Percentiles rank a stretch among this genome's conserved stretches.
Evolutionary conservation across 2,888 invertebrate species (phyloP).

Genomic region (Acrobasis suavella): DNA sequence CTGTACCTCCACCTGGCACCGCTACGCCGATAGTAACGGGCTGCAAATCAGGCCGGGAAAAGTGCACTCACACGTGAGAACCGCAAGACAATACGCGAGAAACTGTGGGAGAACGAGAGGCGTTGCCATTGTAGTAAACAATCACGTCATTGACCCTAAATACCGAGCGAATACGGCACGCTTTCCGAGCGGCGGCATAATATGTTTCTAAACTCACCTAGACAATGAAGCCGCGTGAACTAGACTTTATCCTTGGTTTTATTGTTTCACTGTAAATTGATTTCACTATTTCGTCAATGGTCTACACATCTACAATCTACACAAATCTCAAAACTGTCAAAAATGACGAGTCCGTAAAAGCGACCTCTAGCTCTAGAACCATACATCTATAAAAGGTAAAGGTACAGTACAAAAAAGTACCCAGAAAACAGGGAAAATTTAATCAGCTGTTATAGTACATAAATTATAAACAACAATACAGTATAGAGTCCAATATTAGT

Average conservation of each 20-base stretch:
- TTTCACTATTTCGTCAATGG: constrained; percentile 56
- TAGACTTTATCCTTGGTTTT: constrained; percentile 37
- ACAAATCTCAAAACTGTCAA: constrained; percentile 38
- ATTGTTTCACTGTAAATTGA: constrained; percentile 43
- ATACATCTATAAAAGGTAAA: neutral
- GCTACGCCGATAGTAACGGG: constrained; percentile 36
- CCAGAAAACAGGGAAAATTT: neutral
- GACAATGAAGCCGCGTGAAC: constrained; percentile 35
- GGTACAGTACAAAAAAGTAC: neutral
- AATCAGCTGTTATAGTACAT: neutral
- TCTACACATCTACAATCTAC: constrained; percentile 39
- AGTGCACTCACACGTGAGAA: constrained; percentile 70
- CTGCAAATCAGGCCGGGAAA: constrained; percentile 52
- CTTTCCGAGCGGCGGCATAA: constrained; percentile 40
- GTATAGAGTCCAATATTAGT: too few species aligned
- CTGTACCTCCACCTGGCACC: constrained; percentile 38
- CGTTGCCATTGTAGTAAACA: constrained; percentile 83
- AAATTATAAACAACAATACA: too few species aligned
- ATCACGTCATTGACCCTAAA: constrained; percentile 77
- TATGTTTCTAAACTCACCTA: constrained; percentile 51
- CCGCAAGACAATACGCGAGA: constrained; percentile 72
- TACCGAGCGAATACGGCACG: constrained; percentile 40
- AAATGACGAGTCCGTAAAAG: constrained; percentile 38
- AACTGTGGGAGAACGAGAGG: constrained; percentile 79
- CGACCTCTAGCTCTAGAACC: constrained; percentile 10